Evolutionary conservation across 2,113 vertebrate genomes (phyloP).

Genomic region (Zosterops borbonicus): DNA sequence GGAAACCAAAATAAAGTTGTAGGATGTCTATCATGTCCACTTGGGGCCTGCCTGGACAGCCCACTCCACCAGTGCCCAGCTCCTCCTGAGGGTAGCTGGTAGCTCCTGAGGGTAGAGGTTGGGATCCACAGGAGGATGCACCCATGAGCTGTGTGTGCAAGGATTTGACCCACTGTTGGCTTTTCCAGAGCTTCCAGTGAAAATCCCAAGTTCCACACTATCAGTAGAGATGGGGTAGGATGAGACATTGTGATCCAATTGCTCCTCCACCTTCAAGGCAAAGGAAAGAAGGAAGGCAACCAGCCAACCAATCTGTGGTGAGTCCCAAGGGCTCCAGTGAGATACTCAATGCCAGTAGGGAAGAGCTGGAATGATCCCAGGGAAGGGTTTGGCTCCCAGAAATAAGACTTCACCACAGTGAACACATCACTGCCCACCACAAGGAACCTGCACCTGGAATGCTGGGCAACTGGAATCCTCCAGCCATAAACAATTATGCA

Average conservation of each 20-base stretch:
- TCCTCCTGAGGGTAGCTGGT: not conserved
- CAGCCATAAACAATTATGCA: not conserved
- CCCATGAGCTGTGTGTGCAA: not conserved
- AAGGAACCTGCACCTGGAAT: not conserved
- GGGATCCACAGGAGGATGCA: not conserved
- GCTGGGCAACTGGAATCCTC: not conserved
- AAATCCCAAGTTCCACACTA: not conserved
- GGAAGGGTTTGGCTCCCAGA: not conserved
- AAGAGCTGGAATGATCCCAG: not conserved
- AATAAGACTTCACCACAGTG: fast-evolving
- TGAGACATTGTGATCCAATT: fast-evolving
- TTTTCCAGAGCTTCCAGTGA: not conserved
- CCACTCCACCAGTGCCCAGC: not conserved
- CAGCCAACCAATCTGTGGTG: not conserved
- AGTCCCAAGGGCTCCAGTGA: not conserved
- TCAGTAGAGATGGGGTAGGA: not conserved
- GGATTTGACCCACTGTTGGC: not conserved
- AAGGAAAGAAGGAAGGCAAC: not conserved
- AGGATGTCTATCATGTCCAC: not conserved
- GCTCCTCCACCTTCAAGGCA: fast-evolving
- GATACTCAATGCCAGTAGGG: not conserved
- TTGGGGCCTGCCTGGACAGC: not conserved
- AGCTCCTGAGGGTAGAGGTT: not conserved
- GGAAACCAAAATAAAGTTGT: not conserved
- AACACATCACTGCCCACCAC: not conserved